A percentile compares a stretch with the other conserved stretches of the same genome.
phyloP scores from a whole-genome alignment of 2,797 vertebrate genomes.

The Phoxinus dragarum region DNA sequence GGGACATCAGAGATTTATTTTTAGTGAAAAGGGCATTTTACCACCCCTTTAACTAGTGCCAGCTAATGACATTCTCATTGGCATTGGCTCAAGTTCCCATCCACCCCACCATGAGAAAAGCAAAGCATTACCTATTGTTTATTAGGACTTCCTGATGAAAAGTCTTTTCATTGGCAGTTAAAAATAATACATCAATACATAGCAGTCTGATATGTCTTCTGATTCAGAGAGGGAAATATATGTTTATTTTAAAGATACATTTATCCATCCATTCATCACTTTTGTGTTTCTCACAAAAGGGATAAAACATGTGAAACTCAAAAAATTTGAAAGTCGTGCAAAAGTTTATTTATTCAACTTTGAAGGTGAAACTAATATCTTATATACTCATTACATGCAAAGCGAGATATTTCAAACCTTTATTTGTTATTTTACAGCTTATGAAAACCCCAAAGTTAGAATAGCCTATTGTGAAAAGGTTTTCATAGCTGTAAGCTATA shows the following conservation, averaged over 20 bases:
- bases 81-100: background rate
- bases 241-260: background rate
- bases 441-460: no score
- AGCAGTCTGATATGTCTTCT: no score
- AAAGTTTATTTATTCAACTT: no score
- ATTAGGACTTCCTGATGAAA: background rate
- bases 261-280: background rate
- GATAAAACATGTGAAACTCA: background rate
- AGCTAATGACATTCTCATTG: background rate
- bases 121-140: background rate
- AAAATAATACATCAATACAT: background rate
- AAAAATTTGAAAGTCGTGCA: no score
- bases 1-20: no score
- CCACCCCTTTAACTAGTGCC: background rate
- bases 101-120: background rate
- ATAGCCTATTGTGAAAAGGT: no score
- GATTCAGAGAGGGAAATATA: background rate
- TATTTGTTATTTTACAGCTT: no score
- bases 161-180: background rate
- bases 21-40: no score
- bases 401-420: no score
- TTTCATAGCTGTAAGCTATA: no score
- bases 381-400: no score
- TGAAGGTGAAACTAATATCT: no score
- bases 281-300: background rate